Evolutionary conservation across 2,888 invertebrate species (phyloP), one percentile per base, ranked within the genome.

Genomic region (Prenolepis imparis): DNA sequence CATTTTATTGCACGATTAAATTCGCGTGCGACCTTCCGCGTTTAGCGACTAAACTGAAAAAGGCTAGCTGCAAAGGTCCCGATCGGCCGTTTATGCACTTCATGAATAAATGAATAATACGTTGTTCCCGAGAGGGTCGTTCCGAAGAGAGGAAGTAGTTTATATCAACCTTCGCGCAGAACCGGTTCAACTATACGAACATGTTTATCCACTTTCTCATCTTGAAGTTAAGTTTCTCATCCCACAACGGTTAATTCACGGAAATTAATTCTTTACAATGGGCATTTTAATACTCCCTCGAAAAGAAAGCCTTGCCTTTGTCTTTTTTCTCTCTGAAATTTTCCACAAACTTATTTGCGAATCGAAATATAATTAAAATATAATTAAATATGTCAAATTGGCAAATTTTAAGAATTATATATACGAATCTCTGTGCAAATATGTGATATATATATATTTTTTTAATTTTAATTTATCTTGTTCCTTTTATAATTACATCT

Each of bases 121-220:
- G 21, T 9, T 15, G 48, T 64, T 66, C 21, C 36, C 21, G 11
- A 64, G 11, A 64, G 48, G 48, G 21, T 32, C 41, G n/a, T 63
- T 48, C 32, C 48, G 32, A 32, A 15, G n/a, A 15, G n/a, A 73
- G 61, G 63, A 73, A 73, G 73, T 73, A 73, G 63, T 73, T 75
- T 66, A 11, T 75, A 75, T 64, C 74, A 75, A 64, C 44, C 48
- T 15, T 74, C 64, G 74, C 9, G 64, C 66, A 64, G n/a, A 52
- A 21, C 66, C 36, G 66, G 74, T 15, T 48, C 32, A 48, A 21
- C 44, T 66, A n/a, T n/a, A 32, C 32, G 21, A 75, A 75, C 74
- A 64, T 75, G 66, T 75, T 75, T 64, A 75, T 75, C 74, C 64
- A 75, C 74, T 75, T 75, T 75, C 74, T 75, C 66, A 75, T 48